Evolutionary conservation across 2,797 vertebrate species (phyloP), one percentile per base, ranked within the genome.

Genomic region (Salmo trutta): DNA sequence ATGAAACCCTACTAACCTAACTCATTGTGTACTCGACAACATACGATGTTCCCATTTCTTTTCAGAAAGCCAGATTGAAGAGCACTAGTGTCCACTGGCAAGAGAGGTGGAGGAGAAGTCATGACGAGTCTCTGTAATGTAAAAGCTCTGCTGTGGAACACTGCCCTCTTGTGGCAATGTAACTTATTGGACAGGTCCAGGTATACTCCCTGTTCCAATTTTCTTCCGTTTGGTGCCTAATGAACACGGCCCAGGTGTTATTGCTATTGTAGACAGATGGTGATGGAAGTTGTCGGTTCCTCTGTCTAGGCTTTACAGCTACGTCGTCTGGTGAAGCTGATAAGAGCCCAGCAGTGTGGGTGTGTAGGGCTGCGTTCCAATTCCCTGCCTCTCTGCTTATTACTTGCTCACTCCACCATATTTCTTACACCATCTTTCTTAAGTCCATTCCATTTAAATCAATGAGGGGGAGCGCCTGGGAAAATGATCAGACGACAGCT

Each of bases 261-360:
- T 51, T n/a, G 68, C 29, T 70, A 10, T 0, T 47, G 68, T 15
- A n/a, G n/a, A 70, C 36, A 5, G 53, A 2, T 21, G 29, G 12
- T 51, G 41, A 71, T 16, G 41, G 12, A 52, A 53, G 47, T n/a
- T n/a, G 47, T 52, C 54, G 5, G 6, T 21, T n/a, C 6, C 54
- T 6, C 54, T 19, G 52, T 15, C 52, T 54, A 54, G 52, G 56
- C 56, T 59, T n/a, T 21, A 27, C 86, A 90, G 88, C 84, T 86
- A 87, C 79, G 8, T 59, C 56, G 8, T 21, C 56, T 59, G 56
- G 19, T 2, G n/a, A 21, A 59, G 7, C 56, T n/a, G 6, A n/a
- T n/a, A 7, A 21, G 19, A 59, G 10, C 56, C 19, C 56, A 59
- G 56, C 19, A 21, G 19, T 2, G 19, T 59, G 19, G 56, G 6